phyloP scores from a whole-genome alignment of 2,797 vertebrate genomes.

The Harpagifer antarcticus region DNA sequence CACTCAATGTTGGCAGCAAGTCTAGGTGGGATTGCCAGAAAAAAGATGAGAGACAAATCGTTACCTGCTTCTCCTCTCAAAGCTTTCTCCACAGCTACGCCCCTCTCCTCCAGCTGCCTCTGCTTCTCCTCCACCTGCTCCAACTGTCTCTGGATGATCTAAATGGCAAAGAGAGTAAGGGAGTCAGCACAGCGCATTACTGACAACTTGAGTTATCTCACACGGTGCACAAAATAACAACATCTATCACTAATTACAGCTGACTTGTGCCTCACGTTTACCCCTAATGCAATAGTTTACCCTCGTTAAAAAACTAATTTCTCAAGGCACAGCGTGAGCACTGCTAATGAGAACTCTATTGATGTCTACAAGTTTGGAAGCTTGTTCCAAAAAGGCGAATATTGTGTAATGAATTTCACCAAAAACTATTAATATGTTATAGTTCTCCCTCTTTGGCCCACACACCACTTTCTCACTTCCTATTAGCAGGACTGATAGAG shows the following conservation, averaged over 20 bases:
- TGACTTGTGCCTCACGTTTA: slow-evolving; percentile 25
- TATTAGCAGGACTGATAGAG: neutral
- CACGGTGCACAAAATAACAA: slow-evolving; percentile 2
- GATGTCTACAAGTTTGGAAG: slow-evolving; percentile 13
- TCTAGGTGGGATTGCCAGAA: slow-evolving; percentile 9
- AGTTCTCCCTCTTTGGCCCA: neutral
- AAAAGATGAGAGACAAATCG: slow-evolving; percentile 4
- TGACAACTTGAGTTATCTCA: neutral
- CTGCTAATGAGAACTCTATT: slow-evolving; percentile 38
- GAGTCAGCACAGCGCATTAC: neutral
- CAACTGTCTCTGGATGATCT: slow-evolving; percentile 99
- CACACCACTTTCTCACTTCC: neutral
- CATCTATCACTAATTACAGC: slow-evolving; percentile 15
- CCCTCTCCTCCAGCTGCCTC: slow-evolving; percentile 95
- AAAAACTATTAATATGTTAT: slow-evolving; percentile 11
- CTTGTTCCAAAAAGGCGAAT: slow-evolving; percentile 3
- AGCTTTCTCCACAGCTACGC: slow-evolving; percentile 98
- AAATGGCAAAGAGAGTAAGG: slow-evolving; percentile 20
- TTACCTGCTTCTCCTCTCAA: slow-evolving; percentile 99
- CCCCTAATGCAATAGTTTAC: slow-evolving; percentile 31
- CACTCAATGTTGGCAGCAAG: neutral
- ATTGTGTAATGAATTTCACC: slow-evolving; percentile 5
- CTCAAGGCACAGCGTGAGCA: neutral
- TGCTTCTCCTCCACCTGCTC: slow-evolving; percentile 99
- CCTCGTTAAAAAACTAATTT: slow-evolving; percentile 49